phyloP scores from a whole-genome alignment of 2,888 invertebrate genomes.

The Cremastobaeus sp. region DNA sequence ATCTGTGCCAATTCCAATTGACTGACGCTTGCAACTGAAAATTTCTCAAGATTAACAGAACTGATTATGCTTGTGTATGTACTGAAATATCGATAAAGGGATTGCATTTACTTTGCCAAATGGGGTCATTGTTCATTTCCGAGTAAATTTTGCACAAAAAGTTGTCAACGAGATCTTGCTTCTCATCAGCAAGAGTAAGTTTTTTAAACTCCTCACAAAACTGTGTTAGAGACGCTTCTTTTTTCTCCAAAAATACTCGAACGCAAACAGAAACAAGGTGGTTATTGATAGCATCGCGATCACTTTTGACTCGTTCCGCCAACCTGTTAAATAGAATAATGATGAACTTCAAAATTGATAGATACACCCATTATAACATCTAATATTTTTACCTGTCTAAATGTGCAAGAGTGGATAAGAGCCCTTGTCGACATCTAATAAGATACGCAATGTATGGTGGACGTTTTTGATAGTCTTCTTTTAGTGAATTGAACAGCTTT shows the following conservation, averaged over 20 bases:
- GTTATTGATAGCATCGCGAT: conserved; percentile 85
- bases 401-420: conserved; percentile 87
- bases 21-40: conserved; percentile 83
- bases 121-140: conserved; percentile 85
- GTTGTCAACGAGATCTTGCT: conserved; percentile 91
- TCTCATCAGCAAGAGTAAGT: conserved; percentile 91
- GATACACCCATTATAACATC: too few species aligned
- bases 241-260: conserved; percentile 88
- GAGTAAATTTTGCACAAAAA: conserved; percentile 86
- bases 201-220: conserved; percentile 90
- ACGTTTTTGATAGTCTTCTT: conserved; percentile 87
- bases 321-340: conserved; percentile 74
- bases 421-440: conserved; percentile 87
- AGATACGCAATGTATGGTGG: conserved; percentile 91
- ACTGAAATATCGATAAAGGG: too few species aligned
- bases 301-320: conserved; percentile 82
- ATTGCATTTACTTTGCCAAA: conserved; percentile 86
- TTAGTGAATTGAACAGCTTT: conserved; percentile 86
- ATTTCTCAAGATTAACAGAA: too few species aligned
- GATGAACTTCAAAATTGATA: too few species aligned
- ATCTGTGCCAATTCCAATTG: conserved; percentile 88
- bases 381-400: conserved; percentile 82
- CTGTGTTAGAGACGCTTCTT: conserved; percentile 85
- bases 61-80: too few species aligned
- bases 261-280: conserved; percentile 88